Evolutionary conservation across 2,113 vertebrate species (phyloP).

Genomic region (Aramus guarauna): DNA sequence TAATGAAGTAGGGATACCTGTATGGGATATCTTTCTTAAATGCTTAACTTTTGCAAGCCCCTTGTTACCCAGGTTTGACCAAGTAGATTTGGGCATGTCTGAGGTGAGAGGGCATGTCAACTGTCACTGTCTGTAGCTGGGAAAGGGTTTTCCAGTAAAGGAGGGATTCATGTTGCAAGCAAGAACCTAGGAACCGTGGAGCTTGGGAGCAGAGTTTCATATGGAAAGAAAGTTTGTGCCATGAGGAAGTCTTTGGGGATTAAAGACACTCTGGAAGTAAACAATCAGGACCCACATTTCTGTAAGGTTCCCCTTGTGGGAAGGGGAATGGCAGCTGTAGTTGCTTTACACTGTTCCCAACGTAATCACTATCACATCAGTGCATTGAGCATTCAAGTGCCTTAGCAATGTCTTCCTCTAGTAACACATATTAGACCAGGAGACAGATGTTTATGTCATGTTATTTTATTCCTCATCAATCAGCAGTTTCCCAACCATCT

Average conservation of each 20-base stretch:
- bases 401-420: conserved; percentile 61
- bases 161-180: not conserved
- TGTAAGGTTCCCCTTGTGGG: not conserved
- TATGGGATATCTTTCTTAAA: not conserved
- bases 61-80: not conserved
- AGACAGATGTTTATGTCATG: conserved; percentile 69
- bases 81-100: not conserved
- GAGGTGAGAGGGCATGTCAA: not conserved
- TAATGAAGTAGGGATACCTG: not conserved
- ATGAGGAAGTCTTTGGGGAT: not conserved
- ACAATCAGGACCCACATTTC: not conserved
- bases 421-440: conserved; percentile 49
- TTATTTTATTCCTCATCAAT: conserved; percentile 72
- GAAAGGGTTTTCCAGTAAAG: not conserved
- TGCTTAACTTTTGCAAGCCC: not conserved
- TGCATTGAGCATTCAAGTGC: conserved; percentile 52
- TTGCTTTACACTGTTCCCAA: not conserved
- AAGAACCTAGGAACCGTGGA: not conserved
- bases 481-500: conserved; percentile 66
- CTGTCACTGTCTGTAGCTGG: not conserved
- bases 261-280: conserved; percentile 10
- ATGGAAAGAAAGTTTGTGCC: not conserved
- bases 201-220: not conserved
- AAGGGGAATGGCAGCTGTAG: conserved; percentile 22
- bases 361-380: conserved; percentile 57